A percentile compares a stretch with the other conserved stretches of the same genome.
These are phyloP conservation scores for Rhopilema esculentum DNA, from an alignment of 30 jellyfish, hydroid and myxozoan genomes.

Conservation along the genomic window DNA sequence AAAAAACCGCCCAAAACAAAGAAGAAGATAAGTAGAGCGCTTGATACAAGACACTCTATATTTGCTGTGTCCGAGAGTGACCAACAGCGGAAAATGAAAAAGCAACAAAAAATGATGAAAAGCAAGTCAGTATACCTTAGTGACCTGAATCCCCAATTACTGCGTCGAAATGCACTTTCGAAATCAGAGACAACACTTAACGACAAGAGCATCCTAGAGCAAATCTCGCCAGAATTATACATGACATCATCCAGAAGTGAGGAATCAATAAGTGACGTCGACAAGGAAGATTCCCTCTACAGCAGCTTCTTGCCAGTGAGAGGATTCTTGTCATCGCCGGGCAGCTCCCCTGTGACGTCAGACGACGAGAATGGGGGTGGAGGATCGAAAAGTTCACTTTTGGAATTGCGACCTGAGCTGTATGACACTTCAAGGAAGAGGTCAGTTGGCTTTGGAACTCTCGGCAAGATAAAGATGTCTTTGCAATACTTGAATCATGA, in stretches of 20 bases:
- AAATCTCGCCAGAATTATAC: constrained; percentile 29
- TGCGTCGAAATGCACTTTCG: constrained; percentile 53
- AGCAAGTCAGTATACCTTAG: background rate
- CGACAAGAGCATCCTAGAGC: background rate
- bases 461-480: constrained; percentile 40
- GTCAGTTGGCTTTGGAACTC: constrained; percentile 35
- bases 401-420: constrained; percentile 46
- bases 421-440: constrained; percentile 41
- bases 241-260: background rate
- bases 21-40: background rate
- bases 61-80: background rate
- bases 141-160: constrained; percentile 33
- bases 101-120: background rate
- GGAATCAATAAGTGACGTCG: background rate
- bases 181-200: constrained; percentile 18
- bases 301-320: constrained; percentile 6
- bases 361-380: constrained; percentile 14
- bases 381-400: background rate
- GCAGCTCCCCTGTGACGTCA: constrained; percentile 20
- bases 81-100: background rate
- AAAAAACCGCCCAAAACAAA: background rate
- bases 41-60: background rate
- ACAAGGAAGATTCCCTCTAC: background rate
- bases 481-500: constrained; percentile 24
- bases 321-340: constrained; percentile 4